Evolutionary conservation across 2,888 invertebrate species (phyloP), one percentile per base, ranked within the genome.

Genomic region (Theodoxus fluviatilis): DNA sequence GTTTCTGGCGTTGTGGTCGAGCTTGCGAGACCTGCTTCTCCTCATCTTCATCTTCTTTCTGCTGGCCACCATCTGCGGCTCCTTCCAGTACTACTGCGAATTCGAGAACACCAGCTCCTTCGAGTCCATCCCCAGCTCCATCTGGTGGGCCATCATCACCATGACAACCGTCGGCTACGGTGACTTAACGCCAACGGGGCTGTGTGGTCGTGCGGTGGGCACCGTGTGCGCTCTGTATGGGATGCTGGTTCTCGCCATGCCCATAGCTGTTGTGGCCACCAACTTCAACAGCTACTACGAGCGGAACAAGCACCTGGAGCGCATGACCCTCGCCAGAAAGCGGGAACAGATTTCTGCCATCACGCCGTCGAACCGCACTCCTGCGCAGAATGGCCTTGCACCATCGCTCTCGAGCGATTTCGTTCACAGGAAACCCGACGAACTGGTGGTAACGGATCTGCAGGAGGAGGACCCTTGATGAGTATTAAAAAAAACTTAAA

Each of bases 161-260:
- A 67, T 67, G 66, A 67, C 66, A 22, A 67, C 66, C 4, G 66
- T 67, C 7, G 66, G 66, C 7, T 67, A 67, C 33, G 66, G 66
- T 7, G 66, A 67, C 52, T 67, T 33, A 12, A 31, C 33, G 12
- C 66, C 66, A 28, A 31, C 43, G 18, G 43, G 47, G 31, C 22
- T 67, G 31, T 67, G 66, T 31, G 66, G 66, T 7, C 52, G 52
- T 31, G 31, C 52, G n/a, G 66, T 67, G 31, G 66, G 66, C n/a
- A 40, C 52, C 7, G 12, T 47, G 25, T 67, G 66, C 43, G 38
- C 66, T 33, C 43, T 67, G 28, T 49, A 31, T 35, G 66, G 66
- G 18, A 47, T 67, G 12, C 66, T 67, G 9, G 43, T 67, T 22
- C 38, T 67, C 31, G 33, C 66, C n/a, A 67, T 67, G 66, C 66